These are phyloP conservation scores for Mamestra brassicae DNA, from an alignment of 2,888 invertebrate genomes.

Conservation along the genomic window DNA sequence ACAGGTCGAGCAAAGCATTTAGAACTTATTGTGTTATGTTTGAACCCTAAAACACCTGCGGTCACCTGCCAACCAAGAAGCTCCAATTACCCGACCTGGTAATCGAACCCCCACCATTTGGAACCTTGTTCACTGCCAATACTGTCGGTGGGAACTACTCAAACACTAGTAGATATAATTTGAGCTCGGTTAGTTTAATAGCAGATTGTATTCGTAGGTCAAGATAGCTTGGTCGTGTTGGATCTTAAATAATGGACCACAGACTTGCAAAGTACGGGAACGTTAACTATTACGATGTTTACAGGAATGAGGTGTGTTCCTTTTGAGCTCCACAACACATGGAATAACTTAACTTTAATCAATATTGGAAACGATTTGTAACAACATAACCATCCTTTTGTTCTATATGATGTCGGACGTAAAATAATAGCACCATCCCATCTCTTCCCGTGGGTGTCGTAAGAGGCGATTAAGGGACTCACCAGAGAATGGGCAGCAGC, in stretches of 20 bases:
- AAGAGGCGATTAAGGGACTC: too few relatives aligned
- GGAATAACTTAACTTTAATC: too few relatives aligned
- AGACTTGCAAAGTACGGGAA: conserved; percentile 18
- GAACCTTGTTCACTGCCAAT: conserved; percentile 20
- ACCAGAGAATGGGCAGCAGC: too few relatives aligned
- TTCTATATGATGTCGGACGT: too few relatives aligned
- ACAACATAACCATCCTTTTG: too few relatives aligned
- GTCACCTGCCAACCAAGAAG: conserved; percentile 6
- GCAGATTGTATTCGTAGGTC: background rate
- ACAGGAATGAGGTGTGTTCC: conserved; percentile 23
- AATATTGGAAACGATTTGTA: too few relatives aligned
- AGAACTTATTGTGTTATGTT: background rate
- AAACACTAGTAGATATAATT: background rate
- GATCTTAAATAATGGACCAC: conserved; percentile 16
- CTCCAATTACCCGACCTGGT: conserved; percentile 16
- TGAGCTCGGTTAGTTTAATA: background rate
- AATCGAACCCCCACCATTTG: conserved; percentile 30
- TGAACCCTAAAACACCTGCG: background rate
- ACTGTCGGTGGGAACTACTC: background rate
- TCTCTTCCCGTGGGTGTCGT: too few relatives aligned
- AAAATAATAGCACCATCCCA: too few relatives aligned
- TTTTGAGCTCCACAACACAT: background rate
- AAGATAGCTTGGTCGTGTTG: background rate
- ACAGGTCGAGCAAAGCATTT: background rate
- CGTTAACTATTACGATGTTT: conserved; percentile 36